These are phyloP conservation scores for Amazonetta brasiliensis DNA, from an alignment of 2,797 vertebrate species.

Conservation along the genomic window DNA sequence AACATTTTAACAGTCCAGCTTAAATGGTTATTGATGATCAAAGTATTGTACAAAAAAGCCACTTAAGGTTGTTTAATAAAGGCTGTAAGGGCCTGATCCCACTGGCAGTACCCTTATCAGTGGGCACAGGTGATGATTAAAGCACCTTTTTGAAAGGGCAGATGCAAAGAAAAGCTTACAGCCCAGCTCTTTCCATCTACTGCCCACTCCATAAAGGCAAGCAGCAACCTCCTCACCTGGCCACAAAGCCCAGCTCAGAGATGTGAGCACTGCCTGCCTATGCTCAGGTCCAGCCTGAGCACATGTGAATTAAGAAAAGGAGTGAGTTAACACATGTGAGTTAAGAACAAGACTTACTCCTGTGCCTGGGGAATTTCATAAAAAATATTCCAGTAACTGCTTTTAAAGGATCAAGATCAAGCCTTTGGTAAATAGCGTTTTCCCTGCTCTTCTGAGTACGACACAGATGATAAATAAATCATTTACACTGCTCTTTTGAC, in stretches of 20 bases:
- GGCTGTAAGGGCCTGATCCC: background rate
- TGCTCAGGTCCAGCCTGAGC: background rate
- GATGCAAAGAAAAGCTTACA: background rate
- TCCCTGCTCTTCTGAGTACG: background rate
- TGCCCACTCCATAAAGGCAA: background rate
- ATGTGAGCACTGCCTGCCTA: background rate
- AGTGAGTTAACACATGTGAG: background rate
- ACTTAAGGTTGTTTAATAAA: background rate
- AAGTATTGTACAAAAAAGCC: background rate
- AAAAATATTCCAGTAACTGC: background rate
- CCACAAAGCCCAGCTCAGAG: background rate
- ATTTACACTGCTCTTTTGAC: background rate
- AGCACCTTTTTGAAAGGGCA: background rate
- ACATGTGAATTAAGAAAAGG: background rate
- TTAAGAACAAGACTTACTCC: background rate
- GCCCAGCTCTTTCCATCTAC: background rate
- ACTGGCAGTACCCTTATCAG: background rate
- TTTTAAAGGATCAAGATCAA: background rate
- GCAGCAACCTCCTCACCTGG: background rate
- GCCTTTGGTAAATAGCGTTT: background rate
- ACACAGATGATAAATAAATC: background rate
- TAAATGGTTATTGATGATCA: background rate
- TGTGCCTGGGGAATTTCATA: background rate
- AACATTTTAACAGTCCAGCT: background rate
- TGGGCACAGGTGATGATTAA: background rate